Evolutionary conservation across 2,888 invertebrate genomes (phyloP), one percentile per base, ranked within the genome.

Genomic region (Diplazon laetatorius): DNA sequence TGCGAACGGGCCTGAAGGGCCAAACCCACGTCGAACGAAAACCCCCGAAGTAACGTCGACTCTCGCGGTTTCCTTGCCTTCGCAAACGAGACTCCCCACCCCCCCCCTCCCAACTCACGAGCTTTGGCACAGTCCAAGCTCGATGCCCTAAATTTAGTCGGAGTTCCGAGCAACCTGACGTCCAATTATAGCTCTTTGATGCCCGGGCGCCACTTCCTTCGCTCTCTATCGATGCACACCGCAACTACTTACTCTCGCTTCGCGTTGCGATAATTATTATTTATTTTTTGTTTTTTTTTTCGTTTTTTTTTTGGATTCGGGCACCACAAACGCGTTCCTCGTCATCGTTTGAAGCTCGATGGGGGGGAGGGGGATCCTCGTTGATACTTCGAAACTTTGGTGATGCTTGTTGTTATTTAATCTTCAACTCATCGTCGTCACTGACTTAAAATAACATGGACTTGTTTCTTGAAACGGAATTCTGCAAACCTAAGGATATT

Each of bases 111-210:
- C n/a, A n/a, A n/a, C n/a, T n/a, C n/a, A 63, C 30, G 85, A 84
- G 83, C 83, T 85, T 87, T 87, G 81, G 84, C 82, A 84, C 78
- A 83, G 85, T 83, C 70, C n/a, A 42, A 70, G 66, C 52, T 9
- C 85, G 80, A 85, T 85, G 83, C 82, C 87, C 88, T 89, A 90
- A 89, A 89, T 89, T 89, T 89, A 89, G 88, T 86, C 44, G 16
- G 60, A 66, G 57, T 57, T 55, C 39, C 83, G 84, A 85, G 76
- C 84, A 88, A 88, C 87, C 88, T 86, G 86, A 84, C 83, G 85
- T 87, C 87, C 90, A 90, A 90, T 90, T 90, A 89, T 87, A 89
- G 87, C 87, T 85, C 89, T 89, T 90, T 90, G 89, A 89, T 89
- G 87, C 84, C 80, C 60, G 77, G n/a, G 75, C 81, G 81, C 82